Base-by-base conservation (phyloP, 1,140 invertebrate genomes). In the Choristoneura fumiferana region DNA sequence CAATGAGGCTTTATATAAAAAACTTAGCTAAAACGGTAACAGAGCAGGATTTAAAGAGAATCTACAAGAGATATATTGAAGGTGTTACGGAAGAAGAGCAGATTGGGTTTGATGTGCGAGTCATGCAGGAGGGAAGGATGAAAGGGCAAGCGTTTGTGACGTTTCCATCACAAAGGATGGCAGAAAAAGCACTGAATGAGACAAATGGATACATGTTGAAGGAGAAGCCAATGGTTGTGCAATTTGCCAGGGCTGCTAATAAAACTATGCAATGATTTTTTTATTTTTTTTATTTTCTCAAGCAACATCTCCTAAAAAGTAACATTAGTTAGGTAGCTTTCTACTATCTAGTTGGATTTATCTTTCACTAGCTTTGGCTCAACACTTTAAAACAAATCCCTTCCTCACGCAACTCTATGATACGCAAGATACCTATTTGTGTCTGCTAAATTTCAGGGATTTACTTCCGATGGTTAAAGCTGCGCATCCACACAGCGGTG, bases 121-220 rank as follows among this genome's bases (percentile, higher is more conserved):
- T 98, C 1, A 97, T 99, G 96, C 96, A 96, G 82, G 96, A 97
- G 83, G 97, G 97, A 0, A 92, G 96, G 76, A 98, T 99, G 97
- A 98, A 98, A 89, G 97, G 97, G 0, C 97, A 99, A 90, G 96
- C 96, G 4, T 99, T 99, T 92, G 91, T 99, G 0, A 96, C 95
- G 5, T 91, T 98, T 49, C 88, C 86, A 6, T 93, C 90, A 73
- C 90, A 93, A n/a, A 88, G 91, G 54, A 88, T 93, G 70, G 95
- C 96, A 1, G 89, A 93, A 80, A 89, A 91, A 75, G 97, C 97
- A 22, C 76, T 98, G 0, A 89, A 92, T 69, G 95, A 97, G 84
- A 97, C 96, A 5, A 97, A 98, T 90, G 97, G 96, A n/a, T 96
- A 92, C 81, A 92, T 97, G 66, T 85, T 98, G 9, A 94, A 96